Conservation (phyloP, 2,797 vertebrate genomes). For the Mus caroli region DNA sequence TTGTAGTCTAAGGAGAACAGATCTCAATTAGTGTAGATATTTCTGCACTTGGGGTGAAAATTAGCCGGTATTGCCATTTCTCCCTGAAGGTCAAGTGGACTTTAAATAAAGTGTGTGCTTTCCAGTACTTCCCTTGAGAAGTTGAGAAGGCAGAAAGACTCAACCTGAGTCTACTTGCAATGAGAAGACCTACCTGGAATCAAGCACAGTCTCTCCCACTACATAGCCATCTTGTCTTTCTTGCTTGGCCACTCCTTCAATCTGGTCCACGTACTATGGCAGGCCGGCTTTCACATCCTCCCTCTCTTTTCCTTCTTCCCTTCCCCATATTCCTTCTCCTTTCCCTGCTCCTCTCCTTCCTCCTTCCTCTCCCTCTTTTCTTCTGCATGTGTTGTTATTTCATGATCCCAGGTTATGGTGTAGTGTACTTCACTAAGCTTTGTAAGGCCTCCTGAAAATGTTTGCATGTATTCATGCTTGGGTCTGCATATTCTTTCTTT, state of each 20-base stretch:
- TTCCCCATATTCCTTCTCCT: background rate
- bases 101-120: background rate
- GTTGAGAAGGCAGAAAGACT: background rate
- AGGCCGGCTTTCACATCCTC: background rate
- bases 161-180: background rate
- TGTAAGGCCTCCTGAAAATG: background rate
- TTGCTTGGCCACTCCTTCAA: background rate
- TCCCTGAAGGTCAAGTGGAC: background rate
- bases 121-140: background rate
- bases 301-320: background rate
- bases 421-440: slow-evolving; percentile 6
- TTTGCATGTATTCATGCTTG: background rate
- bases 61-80: background rate
- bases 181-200: background rate
- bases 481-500: background rate
- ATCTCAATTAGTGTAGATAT: background rate
- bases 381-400: background rate
- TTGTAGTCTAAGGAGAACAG: slow-evolving; percentile 10
- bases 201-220: background rate
- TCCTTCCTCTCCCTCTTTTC: background rate
- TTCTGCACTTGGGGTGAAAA: slow-evolving; percentile 11
- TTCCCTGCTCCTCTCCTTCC: background rate
- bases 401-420: background rate
- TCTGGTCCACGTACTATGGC: background rate
- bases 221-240: background rate